Percentiles rank a stretch among this genome's conserved stretches.
Evolutionary conservation across 2,888 invertebrate species (phyloP).

Genomic region (Phasia obesa): DNA sequence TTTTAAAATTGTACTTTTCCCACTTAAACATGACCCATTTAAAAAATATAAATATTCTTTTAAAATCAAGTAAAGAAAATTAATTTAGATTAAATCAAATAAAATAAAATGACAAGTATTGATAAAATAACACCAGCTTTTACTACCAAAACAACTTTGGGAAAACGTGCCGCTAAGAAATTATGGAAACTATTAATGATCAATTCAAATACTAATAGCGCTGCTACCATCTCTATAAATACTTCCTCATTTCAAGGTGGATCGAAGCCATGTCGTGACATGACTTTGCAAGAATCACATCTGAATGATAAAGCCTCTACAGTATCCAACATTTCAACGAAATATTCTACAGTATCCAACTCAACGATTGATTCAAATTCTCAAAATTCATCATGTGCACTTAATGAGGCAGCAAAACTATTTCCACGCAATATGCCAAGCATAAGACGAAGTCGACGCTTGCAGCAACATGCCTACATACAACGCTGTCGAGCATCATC

Average conservation of each 20-base stretch:
- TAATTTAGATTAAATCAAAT: not conserved
- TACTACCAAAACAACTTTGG: slow-evolving; percentile 55
- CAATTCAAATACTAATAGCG: slow-evolving; percentile 32
- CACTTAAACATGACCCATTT: slow-evolving; percentile 14
- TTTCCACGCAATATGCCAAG: slow-evolving; percentile 82
- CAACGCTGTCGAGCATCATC: slow-evolving; percentile 64
- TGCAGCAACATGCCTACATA: slow-evolving; percentile 62
- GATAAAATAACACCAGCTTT: slow-evolving; percentile 35
- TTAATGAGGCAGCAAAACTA: slow-evolving; percentile 77
- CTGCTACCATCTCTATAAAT: not conserved
- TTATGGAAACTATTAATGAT: slow-evolving; percentile 61
- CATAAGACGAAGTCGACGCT: slow-evolving; percentile 79
- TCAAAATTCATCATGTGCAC: slow-evolving; percentile 74
- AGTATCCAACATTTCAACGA: slow-evolving; percentile 58
- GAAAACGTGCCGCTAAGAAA: slow-evolving; percentile 66
- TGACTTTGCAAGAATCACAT: slow-evolving; percentile 52
- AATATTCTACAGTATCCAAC: slow-evolving; percentile 67
- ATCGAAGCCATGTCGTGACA: slow-evolving; percentile 63
- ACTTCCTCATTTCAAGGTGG: slow-evolving; percentile 27
- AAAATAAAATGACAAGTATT: slow-evolving; percentile 49
- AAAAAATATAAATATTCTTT: not conserved
- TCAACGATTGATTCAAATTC: slow-evolving; percentile 75
- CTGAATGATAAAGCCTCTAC: slow-evolving; percentile 69
- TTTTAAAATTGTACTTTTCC: not conserved
- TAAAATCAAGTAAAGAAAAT: not conserved